A percentile compares a stretch with the other conserved stretches of the same genome.
Evolutionary conservation across 2,113 vertebrate genomes (phyloP).

Genomic region (Gnathonemus echidnorhynchus): DNA sequence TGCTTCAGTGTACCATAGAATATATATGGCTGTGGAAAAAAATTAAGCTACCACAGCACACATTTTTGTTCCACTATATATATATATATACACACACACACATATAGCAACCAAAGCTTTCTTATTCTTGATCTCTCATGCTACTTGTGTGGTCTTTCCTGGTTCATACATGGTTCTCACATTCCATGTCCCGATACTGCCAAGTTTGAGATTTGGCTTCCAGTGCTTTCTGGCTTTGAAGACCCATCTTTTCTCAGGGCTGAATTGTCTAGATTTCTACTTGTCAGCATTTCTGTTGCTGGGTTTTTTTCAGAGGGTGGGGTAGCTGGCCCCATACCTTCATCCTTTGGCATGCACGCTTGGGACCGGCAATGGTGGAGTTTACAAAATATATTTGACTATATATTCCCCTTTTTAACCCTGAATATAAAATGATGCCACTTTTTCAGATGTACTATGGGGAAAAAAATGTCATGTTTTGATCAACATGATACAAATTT

Average conservation of each 20-base stretch:
- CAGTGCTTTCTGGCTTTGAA: conserved; percentile 14
- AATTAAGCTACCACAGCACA: too few relatives aligned
- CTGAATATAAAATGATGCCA: too few relatives aligned
- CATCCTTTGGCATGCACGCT: background rate
- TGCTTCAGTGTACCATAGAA: too few relatives aligned
- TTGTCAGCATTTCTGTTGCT: background rate
- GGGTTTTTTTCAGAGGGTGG: background rate
- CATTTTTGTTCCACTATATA: too few relatives aligned
- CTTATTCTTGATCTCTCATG: background rate
- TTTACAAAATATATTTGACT: background rate
- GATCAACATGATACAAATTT: too few relatives aligned
- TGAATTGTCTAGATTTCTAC: background rate
- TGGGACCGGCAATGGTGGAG: background rate
- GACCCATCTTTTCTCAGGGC: background rate
- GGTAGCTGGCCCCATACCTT: background rate
- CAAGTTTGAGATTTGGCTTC: background rate
- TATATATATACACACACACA: too few relatives aligned
- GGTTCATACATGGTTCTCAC: conserved; percentile 1
- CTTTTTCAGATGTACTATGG: too few relatives aligned
- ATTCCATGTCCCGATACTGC: background rate
- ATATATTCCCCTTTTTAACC: too few relatives aligned
- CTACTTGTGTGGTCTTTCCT: background rate
- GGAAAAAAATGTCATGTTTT: too few relatives aligned
- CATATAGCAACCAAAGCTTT: too few relatives aligned
- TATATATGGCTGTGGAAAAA: too few relatives aligned